These are phyloP conservation scores for Ivindomyrus marchei DNA, from an alignment of 2,113 vertebrate genomes.

Conservation along the genomic window DNA sequence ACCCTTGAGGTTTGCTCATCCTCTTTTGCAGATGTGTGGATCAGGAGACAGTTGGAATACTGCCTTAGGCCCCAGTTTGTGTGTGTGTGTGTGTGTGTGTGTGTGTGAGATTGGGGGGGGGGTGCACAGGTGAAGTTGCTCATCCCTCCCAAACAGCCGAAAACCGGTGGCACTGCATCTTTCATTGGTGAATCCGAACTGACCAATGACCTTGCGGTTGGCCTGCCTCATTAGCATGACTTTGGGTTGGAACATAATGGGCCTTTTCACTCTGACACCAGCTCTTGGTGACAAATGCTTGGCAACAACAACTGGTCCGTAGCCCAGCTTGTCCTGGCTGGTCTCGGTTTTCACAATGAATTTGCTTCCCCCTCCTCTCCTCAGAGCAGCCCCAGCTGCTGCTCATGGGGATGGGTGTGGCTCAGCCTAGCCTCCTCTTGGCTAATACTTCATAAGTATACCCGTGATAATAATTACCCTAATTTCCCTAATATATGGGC, in stretches of 20 bases:
- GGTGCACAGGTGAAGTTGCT: not conserved
- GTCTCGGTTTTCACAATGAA: constrained; percentile 15
- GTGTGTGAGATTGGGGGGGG: no score
- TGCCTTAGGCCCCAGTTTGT: not conserved
- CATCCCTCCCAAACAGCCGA: not conserved
- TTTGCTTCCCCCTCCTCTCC: not conserved
- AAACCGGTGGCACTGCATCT: not conserved
- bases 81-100: no score
- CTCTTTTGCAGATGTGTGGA: not conserved
- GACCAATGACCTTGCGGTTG: not conserved
- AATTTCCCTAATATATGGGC: not conserved
- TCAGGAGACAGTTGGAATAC: not conserved
- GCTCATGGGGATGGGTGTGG: not conserved
- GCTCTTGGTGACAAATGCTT: constrained; percentile 8
- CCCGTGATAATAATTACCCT: not conserved
- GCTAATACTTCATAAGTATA: not conserved
- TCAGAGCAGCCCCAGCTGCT: not conserved
- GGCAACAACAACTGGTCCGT: not conserved
- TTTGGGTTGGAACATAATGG: not conserved
- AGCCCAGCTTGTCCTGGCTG: not conserved
- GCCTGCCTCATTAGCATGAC: constrained; percentile 8
- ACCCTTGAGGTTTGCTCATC: not conserved
- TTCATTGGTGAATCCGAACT: not conserved
- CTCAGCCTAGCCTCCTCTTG: not conserved
- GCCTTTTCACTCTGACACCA: constrained; percentile 12